Percentiles rank a stretch among this genome's conserved stretches.
Conservation (phyloP, 2,888 invertebrate species). For the Erebia ligea region DNA sequence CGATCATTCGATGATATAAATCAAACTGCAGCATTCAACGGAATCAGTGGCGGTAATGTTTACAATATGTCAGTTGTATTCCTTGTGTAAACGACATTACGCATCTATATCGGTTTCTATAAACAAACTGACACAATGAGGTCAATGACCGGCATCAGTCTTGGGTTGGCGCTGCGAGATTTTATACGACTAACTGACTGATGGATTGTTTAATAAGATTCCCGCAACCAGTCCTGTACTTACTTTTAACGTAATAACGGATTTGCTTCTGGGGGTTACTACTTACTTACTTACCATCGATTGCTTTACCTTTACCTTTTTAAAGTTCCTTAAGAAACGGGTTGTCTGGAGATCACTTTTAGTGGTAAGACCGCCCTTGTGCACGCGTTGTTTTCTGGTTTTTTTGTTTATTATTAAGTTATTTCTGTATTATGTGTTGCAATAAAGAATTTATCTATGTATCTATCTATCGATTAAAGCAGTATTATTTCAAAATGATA, state of each 20-base stretch:
- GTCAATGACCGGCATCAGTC: conserved; percentile 27
- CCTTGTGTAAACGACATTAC: conserved; percentile 19
- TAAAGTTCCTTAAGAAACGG: no score
- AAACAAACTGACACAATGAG: conserved; percentile 24
- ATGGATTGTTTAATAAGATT: conserved; percentile 4
- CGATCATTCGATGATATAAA: conserved; percentile 5
- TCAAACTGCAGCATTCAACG: conserved; percentile 4
- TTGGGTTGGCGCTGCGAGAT: conserved; percentile 1
- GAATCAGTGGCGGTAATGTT: conserved; percentile 13
- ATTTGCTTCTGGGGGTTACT: background rate
- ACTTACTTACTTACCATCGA: no score
- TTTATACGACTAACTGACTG: background rate
- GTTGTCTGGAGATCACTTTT: no score
- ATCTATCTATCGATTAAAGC: no score
- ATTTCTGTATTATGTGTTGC: no score
- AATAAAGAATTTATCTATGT: no score
- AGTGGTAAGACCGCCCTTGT: no score
- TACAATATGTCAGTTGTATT: conserved; percentile 17
- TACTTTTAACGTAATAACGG: background rate
- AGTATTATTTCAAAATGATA: no score
- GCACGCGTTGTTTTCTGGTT: no score
- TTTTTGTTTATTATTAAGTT: no score
- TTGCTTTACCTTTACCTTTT: no score
- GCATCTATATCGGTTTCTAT: conserved; percentile 24
- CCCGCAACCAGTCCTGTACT: background rate